Base-by-base conservation (phyloP, 2,888 invertebrate genomes). In the Mesorhabditis belari region DNA sequence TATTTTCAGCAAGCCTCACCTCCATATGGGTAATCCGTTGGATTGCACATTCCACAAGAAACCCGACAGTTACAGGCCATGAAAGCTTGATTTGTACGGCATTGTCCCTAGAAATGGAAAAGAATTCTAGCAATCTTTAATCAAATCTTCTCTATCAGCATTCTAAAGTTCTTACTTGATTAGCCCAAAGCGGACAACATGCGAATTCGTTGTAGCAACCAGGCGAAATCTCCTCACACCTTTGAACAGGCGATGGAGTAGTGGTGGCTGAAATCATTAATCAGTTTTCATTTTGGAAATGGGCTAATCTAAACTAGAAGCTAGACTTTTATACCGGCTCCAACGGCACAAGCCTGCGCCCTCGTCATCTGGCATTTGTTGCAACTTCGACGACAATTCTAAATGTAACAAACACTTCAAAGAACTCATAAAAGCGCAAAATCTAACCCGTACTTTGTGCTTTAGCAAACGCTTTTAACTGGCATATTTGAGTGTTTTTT, bases 181-280 rank as follows among this genome's bases (percentile, higher is more conserved):
- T 62, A 0, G 72, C 76, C 77, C 75, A 76, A 4, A 64, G 49
- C 5, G 68, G 63, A 58, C 77, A 77, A 56, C 77, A 77, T 17
- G 70, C 66, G 55, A 76, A 68, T 52, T 77, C 77, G 58, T 77
- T 77, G 64, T 50, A 77, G 61, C 77, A 77, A 50, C 74, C 74
- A 53, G 69, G 69, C 3, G 66, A 63, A n/a, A 51, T 52, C 57
- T 63, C 66, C 24, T 52, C 53, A 12, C n/a, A n/a, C n/a, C 53
- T 29, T 51, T 51, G 19, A 23, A 23, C 61, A 23, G 61, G 26
- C 5, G 54, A 25, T 5, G 55, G 49, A 9, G 58, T 53, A 12
- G 25, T 50, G 26, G 58, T 19, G 17, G 6, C 25, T 54, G 24
- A 24, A 24, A 35, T 35, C n/a, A 35, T 9, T 9, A 9, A 17